Evolutionary conservation across 2,888 invertebrate genomes (phyloP).

Genomic region (Conistra vaccinii): DNA sequence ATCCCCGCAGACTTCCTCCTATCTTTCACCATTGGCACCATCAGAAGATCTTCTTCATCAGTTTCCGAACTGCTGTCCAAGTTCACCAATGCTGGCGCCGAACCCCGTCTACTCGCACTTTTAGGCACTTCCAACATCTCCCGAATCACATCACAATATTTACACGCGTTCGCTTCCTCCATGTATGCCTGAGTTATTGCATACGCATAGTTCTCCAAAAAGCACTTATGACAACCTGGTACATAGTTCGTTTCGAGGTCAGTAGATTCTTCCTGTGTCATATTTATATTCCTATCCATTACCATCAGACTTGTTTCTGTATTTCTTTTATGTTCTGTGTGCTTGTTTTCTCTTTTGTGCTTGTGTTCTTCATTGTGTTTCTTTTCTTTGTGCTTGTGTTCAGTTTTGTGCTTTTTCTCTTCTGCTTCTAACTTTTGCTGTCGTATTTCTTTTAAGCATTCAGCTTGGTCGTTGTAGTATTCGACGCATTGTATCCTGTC

Average conservation of each 20-base stretch:
- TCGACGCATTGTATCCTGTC: slow-evolving; percentile 86
- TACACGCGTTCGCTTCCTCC: slow-evolving; percentile 84
- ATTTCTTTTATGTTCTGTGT: slow-evolving; percentile 82
- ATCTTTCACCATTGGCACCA: slow-evolving; percentile 85
- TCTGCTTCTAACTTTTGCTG: slow-evolving; percentile 84
- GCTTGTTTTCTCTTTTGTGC: slow-evolving; percentile 81
- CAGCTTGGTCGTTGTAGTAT: slow-evolving; percentile 92
- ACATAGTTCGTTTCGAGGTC: slow-evolving; percentile 83
- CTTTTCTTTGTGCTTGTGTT: slow-evolving; percentile 77
- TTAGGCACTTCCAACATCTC: slow-evolving; percentile 87
- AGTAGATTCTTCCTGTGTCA: slow-evolving; percentile 83
- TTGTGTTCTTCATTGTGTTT: slow-evolving; percentile 79
- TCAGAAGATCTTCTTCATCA: slow-evolving; percentile 85
- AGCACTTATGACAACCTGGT: slow-evolving; percentile 88
- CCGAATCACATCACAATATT: slow-evolving; percentile 88
- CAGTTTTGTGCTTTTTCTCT: slow-evolving; percentile 80
- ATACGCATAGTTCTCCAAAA: slow-evolving; percentile 88
- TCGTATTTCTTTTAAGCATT: slow-evolving; percentile 90
- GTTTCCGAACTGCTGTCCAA: slow-evolving; percentile 86
- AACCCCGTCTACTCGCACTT: slow-evolving; percentile 86
- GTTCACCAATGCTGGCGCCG: slow-evolving; percentile 90
- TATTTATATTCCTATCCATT: slow-evolving; percentile 82
- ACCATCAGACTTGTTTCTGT: slow-evolving; percentile 79
- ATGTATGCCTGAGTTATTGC: slow-evolving; percentile 87
- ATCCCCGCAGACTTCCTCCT: slow-evolving; percentile 90